A percentile compares a stretch with the other conserved stretches of the same genome.
These are phyloP conservation scores for Synergus itoensis DNA, from an alignment of 2,888 invertebrate genomes.

Conservation along the genomic window DNA sequence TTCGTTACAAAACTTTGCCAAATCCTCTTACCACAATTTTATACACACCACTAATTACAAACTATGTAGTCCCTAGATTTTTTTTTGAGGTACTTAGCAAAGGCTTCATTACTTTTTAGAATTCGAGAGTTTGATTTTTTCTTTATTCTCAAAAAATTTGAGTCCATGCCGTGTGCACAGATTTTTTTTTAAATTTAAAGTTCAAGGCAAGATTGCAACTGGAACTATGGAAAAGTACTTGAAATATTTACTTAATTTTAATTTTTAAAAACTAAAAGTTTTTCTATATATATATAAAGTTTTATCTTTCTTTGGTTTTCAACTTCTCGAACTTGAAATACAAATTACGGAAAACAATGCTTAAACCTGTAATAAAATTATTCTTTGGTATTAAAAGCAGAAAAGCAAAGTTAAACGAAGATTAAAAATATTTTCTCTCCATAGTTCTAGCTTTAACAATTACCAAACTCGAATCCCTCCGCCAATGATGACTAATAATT, in stretches of 20 bases:
- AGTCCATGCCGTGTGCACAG: slow-evolving; percentile 22
- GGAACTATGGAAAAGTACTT: background rate
- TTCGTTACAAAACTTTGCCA: slow-evolving; percentile 31
- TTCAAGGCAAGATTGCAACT: slow-evolving; percentile 21
- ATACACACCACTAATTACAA: slow-evolving; percentile 35
- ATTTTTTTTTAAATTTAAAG: slow-evolving; percentile 4
- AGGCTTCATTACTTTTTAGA: slow-evolving; percentile 15
- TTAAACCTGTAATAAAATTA: background rate
- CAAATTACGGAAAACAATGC: background rate
- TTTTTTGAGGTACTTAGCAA: slow-evolving; percentile 35
- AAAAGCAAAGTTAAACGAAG: background rate
- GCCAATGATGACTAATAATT: slow-evolving; percentile 36
- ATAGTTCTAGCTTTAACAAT: slow-evolving; percentile 6
- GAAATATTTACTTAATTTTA: background rate
- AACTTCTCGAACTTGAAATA: background rate
- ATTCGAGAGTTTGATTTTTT: slow-evolving; percentile 12
- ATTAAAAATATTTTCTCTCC: background rate
- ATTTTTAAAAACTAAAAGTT: too few relatives aligned
- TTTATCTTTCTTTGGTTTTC: background rate
- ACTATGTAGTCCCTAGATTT: slow-evolving; percentile 34
- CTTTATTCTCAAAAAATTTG: background rate
- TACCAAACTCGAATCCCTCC: background rate
- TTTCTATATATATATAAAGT: too few relatives aligned
- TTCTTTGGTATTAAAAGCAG: background rate
- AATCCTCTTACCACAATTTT: slow-evolving; percentile 33